Evolutionary conservation across 2,797 vertebrate species (phyloP).

Genomic region (Myotis daubentonii): DNA sequence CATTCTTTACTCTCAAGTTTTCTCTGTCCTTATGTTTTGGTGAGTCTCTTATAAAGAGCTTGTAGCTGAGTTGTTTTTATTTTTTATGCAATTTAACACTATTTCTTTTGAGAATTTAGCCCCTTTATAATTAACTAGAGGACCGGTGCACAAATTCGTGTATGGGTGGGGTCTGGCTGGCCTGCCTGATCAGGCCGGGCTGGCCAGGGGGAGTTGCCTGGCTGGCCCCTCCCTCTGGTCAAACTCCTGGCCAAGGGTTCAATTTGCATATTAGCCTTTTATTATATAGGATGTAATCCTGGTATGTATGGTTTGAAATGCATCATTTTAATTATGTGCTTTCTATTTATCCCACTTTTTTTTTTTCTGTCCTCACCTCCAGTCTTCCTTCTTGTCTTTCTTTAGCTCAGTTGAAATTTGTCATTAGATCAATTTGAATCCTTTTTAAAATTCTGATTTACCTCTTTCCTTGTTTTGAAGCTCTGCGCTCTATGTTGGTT

Average conservation of each 20-base stretch:
- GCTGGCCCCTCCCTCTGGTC: no score
- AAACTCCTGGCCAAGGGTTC: no score
- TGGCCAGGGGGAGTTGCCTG: no score
- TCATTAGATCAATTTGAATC: background rate
- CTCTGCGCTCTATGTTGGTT: background rate
- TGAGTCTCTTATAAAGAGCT: background rate
- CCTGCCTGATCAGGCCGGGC: no score
- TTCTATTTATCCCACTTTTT: background rate
- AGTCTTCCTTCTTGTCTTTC: background rate
- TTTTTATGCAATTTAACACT: background rate
- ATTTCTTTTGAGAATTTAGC: background rate
- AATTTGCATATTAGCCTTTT: no score
- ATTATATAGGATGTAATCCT: background rate
- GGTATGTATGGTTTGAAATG: background rate
- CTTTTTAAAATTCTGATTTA: background rate
- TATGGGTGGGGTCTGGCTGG: rapidly evolving
- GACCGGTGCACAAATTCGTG: no score
- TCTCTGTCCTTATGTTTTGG: background rate
- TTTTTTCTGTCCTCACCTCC: background rate
- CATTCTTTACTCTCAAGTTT: background rate
- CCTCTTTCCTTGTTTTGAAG: background rate
- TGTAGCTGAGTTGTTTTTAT: background rate
- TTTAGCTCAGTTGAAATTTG: background rate
- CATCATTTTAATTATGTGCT: background rate
- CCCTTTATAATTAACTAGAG: background rate